These are phyloP conservation scores for Dicyrtomina minuta DNA, from an alignment of 2,888 invertebrate species.

Conservation along the genomic window DNA sequence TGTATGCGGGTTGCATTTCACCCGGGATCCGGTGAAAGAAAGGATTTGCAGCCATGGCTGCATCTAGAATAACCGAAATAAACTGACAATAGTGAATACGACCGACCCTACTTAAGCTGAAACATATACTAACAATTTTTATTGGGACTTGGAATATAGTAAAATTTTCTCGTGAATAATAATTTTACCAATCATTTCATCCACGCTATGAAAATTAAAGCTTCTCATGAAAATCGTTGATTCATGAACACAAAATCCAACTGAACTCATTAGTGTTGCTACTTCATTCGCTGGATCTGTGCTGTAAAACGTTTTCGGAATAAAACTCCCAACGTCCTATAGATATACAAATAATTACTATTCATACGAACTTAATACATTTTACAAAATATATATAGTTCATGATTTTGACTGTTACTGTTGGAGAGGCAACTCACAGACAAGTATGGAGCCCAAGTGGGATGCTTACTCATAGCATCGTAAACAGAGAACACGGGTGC, in stretches of 20 bases:
- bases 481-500: slow-evolving; percentile 50
- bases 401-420: too few species aligned
- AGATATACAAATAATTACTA: slow-evolving; percentile 14
- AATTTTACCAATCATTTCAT: slow-evolving; percentile 47
- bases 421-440: slow-evolving; percentile 37
- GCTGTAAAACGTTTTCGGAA: slow-evolving; percentile 51
- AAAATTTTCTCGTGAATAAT: not conserved
- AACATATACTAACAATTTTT: too few species aligned
- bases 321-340: slow-evolving; percentile 51
- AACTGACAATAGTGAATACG: too few species aligned
- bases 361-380: too few species aligned
- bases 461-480: slow-evolving; percentile 48
- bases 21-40: slow-evolving; percentile 50
- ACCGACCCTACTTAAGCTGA: too few species aligned
- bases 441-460: slow-evolving; percentile 47
- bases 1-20: slow-evolving; percentile 41
- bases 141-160: too few species aligned
- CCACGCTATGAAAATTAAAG: slow-evolving; percentile 46
- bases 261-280: slow-evolving; percentile 40
- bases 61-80: slow-evolving; percentile 45
- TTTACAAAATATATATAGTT: too few species aligned
- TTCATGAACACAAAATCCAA: slow-evolving; percentile 48
- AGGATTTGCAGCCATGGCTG: slow-evolving; percentile 53
- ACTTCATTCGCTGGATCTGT: slow-evolving; percentile 48
- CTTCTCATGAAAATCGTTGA: slow-evolving; percentile 40